Evolutionary conservation across 2,797 vertebrate genomes (phyloP).

Genomic region (Urophycis tenuis): DNA sequence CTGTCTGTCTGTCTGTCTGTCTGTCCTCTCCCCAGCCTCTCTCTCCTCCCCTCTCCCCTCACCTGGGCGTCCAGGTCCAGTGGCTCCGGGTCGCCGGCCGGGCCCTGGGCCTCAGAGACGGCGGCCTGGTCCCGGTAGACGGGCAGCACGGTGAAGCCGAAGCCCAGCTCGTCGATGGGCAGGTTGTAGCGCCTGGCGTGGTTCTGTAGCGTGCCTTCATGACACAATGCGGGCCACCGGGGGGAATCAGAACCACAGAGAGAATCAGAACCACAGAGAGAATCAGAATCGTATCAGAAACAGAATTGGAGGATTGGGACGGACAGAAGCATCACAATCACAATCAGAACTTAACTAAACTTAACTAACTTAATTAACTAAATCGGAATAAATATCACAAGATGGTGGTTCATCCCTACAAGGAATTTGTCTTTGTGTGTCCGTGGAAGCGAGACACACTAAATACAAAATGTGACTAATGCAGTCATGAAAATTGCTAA

Average conservation of each 20-base stretch:
- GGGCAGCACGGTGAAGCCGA: constrained; percentile 72
- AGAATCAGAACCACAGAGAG: not conserved
- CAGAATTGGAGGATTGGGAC: not conserved
- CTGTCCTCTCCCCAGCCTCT: not conserved
- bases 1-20: no score
- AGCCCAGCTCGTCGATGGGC: constrained; percentile 82
- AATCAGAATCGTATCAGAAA: not conserved
- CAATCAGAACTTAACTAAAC: no score
- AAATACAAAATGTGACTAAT: not conserved
- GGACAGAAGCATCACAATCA: not conserved
- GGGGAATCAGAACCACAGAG: not conserved
- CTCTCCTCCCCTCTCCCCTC: not conserved
- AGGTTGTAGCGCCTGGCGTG: constrained; percentile 78
- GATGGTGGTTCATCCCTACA: no score
- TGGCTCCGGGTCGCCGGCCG: constrained; percentile 47
- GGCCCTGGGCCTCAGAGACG: constrained; percentile 65
- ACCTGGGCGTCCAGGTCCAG: constrained; percentile 75
- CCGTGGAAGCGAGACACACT: not conserved
- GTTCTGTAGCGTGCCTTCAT: constrained; percentile 78
- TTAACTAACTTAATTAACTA: no score
- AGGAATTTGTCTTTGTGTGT: not conserved
- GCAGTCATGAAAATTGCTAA: not conserved
- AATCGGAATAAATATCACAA: no score
- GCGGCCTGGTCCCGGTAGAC: constrained; percentile 71
- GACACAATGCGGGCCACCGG: constrained; percentile 6